phyloP scores from a whole-genome alignment of 2,888 invertebrate species.

The Pasiphila rectangulata region DNA sequence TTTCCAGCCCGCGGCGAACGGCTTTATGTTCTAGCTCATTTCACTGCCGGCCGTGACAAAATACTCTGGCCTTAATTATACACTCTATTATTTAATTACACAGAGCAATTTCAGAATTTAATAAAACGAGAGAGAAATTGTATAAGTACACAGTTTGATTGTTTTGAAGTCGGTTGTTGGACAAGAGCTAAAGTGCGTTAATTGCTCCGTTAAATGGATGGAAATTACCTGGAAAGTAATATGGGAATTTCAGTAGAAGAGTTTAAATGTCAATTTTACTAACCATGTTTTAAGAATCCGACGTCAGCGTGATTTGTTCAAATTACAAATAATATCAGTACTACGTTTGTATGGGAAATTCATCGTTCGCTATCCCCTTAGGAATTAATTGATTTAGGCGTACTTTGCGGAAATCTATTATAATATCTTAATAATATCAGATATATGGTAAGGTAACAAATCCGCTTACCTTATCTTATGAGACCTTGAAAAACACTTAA shows the following conservation, averaged over 20 bases:
- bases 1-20: conserved; percentile 34
- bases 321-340: no score
- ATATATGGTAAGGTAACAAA: no score
- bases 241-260: neutral
- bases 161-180: conserved; percentile 18
- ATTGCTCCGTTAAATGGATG: conserved; percentile 9
- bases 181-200: conserved; percentile 18
- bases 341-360: no score
- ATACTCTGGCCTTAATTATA: conserved; percentile 35
- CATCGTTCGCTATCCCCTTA: no score
- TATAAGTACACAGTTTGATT: conserved; percentile 13
- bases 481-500: no score
- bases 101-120: conserved; percentile 25
- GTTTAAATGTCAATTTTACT: no score
- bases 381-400: no score
- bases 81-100: conserved; percentile 30
- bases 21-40: conserved; percentile 46
- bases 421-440: no score
- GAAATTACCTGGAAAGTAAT: neutral
- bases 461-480: no score
- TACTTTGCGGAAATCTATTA: no score
- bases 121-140: conserved; percentile 22
- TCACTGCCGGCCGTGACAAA: conserved; percentile 39
- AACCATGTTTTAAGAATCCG: no score
- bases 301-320: no score